Conservation (phyloP, 2,113 vertebrate species). For the Spizaetus ornatus region DNA sequence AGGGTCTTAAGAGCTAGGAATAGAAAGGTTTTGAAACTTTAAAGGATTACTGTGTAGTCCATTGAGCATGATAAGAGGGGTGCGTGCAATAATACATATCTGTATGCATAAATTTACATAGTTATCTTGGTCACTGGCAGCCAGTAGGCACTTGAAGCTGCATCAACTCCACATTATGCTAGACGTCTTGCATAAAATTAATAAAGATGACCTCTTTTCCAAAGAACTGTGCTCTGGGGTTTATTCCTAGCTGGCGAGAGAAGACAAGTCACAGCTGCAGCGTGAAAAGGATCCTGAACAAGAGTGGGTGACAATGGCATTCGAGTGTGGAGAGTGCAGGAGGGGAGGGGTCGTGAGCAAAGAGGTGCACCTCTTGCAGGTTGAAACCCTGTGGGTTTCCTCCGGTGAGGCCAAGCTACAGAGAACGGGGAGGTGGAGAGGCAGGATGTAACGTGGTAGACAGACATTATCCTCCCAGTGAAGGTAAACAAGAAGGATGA, state of each 20-base stretch:
- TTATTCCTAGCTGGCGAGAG: not conserved
- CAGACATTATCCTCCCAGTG: not conserved
- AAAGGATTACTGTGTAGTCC: not conserved
- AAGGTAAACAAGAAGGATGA: not conserved
- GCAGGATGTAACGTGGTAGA: not conserved
- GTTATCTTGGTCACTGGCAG: not conserved
- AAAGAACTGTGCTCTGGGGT: not conserved
- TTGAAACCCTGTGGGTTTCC: not conserved
- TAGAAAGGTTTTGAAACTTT: not conserved
- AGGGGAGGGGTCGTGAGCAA: not conserved
- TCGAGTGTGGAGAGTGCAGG: not conserved
- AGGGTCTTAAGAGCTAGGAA: not conserved
- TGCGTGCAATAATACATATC: not conserved
- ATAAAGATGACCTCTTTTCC: not conserved
- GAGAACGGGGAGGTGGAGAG: not conserved
- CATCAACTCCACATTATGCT: not conserved
- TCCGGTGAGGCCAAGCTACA: fast-evolving
- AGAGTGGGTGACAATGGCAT: not conserved
- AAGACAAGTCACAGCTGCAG: not conserved
- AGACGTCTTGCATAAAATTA: not conserved
- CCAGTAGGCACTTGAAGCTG: not conserved
- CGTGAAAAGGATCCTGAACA: not conserved
- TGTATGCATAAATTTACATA: not conserved
- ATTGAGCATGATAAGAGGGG: not conserved
- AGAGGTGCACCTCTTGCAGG: not conserved